These are phyloP conservation scores for Lumbricus terrestris DNA, from an alignment of 2,888 invertebrate species.

Conservation along the genomic window DNA sequence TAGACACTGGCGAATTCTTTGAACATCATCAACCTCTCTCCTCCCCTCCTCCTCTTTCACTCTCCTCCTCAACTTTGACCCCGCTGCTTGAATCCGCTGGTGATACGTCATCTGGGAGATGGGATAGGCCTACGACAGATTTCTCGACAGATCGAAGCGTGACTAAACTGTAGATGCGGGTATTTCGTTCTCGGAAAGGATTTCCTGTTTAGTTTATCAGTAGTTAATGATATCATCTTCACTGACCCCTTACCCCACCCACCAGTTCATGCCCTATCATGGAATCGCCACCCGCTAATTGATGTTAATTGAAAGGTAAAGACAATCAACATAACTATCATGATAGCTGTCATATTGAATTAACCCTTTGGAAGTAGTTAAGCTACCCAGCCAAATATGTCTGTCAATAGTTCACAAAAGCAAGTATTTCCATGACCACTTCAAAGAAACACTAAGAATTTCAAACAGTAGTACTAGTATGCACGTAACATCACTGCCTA, in stretches of 20 bases:
- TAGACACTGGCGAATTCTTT: neutral
- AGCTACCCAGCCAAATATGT: too few species aligned
- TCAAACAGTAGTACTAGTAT: too few species aligned
- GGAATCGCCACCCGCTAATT: slow-evolving; percentile 3
- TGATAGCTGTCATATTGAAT: neutral
- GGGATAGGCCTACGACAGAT: too few species aligned
- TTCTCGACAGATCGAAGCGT: neutral
- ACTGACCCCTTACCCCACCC: neutral
- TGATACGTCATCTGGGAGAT: neutral
- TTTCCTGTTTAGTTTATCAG: neutral
- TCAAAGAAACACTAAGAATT: too few species aligned
- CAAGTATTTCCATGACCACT: neutral
- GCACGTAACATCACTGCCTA: too few species aligned
- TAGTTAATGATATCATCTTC: neutral
- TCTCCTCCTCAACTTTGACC: neutral
- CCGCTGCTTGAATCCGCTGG: neutral
- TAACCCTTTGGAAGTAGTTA: neutral
- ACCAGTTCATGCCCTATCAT: neutral
- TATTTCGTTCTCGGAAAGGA: neutral
- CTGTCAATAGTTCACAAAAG: neutral
- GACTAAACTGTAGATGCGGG: neutral
- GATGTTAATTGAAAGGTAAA: neutral
- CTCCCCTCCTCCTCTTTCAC: neutral
- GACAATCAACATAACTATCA: neutral
- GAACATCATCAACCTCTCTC: neutral